Percentiles rank a stretch among this genome's conserved stretches.
Conservation (phyloP, 2,113 vertebrate genomes). For the Muntiacus muntjak region DNA sequence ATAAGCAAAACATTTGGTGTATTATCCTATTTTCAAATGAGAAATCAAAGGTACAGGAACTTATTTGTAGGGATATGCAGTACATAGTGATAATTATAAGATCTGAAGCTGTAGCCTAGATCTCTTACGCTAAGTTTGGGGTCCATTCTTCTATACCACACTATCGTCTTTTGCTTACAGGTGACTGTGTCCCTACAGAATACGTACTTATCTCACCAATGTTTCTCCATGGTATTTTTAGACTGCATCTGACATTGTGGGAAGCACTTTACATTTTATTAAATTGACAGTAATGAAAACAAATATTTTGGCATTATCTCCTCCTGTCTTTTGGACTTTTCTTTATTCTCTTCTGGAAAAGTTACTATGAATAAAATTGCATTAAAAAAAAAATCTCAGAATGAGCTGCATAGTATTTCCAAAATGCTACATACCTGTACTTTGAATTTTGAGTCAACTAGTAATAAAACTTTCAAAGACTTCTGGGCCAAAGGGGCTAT, state of each 20-base stretch:
- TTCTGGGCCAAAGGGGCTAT: background rate
- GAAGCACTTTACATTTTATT: background rate
- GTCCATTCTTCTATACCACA: background rate
- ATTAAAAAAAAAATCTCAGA: background rate
- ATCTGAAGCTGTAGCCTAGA: background rate
- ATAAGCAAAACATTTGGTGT: background rate
- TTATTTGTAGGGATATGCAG: background rate
- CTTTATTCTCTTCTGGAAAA: constrained; percentile 33
- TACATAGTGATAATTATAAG: background rate
- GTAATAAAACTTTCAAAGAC: background rate
- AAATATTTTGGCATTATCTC: background rate
- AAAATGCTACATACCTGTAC: background rate
- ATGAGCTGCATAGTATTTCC: constrained; percentile 5
- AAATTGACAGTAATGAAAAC: background rate
- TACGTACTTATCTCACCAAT: background rate
- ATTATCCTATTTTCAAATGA: background rate
- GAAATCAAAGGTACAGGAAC: background rate
- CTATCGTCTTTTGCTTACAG: background rate
- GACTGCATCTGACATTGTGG: background rate
- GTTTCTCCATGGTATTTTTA: background rate
- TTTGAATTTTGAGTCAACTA: constrained; percentile 38
- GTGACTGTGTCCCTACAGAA: background rate
- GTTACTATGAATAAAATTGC: background rate
- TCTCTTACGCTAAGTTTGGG: background rate
- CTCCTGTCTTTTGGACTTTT: background rate